A percentile compares a stretch with the other conserved stretches of the same genome.
phyloP scores from a whole-genome alignment of 2,888 invertebrate species.

The Lepetodrilus schrolli region DNA sequence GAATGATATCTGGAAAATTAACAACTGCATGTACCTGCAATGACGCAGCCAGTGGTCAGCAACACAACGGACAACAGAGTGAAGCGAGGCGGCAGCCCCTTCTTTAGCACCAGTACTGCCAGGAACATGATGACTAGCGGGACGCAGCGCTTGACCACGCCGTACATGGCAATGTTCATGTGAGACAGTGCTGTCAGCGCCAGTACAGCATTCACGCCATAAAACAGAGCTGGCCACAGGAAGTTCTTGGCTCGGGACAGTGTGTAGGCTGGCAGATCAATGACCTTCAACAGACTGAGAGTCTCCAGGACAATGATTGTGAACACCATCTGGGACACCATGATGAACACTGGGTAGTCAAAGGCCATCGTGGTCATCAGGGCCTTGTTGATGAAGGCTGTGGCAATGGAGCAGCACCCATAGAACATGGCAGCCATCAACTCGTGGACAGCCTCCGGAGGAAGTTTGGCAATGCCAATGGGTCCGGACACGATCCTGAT shows the following conservation, averaged over 20 bases:
- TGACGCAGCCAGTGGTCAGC: conserved; percentile 75
- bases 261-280: conserved; percentile 73
- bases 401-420: conserved; percentile 74
- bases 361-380: conserved; percentile 75
- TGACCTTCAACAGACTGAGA: conserved; percentile 59
- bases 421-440: conserved; percentile 73
- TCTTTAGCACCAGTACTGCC: conserved; percentile 72
- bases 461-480: conserved; percentile 36
- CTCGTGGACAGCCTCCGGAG: no score
- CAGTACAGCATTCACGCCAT: conserved; percentile 76
- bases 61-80: conserved; percentile 70
- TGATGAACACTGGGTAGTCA: conserved; percentile 77
- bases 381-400: conserved; percentile 76
- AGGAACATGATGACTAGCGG: conserved; percentile 75
- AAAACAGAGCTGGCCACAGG: conserved; percentile 76
- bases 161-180: conserved; percentile 78
- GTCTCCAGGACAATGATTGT: conserved; percentile 74
- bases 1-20: background rate
- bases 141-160: conserved; percentile 77
- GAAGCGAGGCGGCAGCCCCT: conserved; percentile 65
- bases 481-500: conserved; percentile 10
- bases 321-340: conserved; percentile 77
- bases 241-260: conserved; percentile 75
- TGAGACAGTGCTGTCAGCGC: conserved; percentile 77
- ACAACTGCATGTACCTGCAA: conserved; percentile 74